phyloP scores from a whole-genome alignment of 2,888 invertebrate species.

The Drosophila borealis region DNA sequence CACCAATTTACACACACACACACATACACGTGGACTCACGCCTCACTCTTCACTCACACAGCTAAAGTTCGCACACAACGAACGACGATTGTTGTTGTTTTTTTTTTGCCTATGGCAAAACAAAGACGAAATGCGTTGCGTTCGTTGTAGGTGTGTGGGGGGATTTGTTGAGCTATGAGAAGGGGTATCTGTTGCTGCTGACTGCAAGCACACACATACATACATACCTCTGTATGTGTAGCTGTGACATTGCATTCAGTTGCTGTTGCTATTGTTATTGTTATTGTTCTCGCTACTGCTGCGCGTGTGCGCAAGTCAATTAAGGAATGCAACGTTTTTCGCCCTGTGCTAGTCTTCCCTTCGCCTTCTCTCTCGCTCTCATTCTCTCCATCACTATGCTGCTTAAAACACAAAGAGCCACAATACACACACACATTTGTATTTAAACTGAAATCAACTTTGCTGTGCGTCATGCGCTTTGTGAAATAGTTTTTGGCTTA shows the following conservation, averaged over 20 bases:
- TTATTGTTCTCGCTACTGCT: conserved; percentile 6
- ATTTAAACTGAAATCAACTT: conserved; percentile 40
- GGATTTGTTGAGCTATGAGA: conserved; percentile 11
- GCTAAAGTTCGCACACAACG: conserved; percentile 22
- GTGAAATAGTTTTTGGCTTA: conserved; percentile 53
- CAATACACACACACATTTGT: conserved; percentile 3
- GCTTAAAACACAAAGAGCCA: conserved; percentile 30
- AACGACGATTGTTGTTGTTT: conserved; percentile 20
- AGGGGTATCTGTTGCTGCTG: conserved; percentile 15
- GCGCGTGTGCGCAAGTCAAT: conserved; percentile 75
- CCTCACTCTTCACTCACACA: conserved; percentile 6
- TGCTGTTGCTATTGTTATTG: conserved; percentile 44
- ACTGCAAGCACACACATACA: conserved; percentile 5
- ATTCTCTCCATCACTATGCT: neutral
- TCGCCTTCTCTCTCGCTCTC: neutral
- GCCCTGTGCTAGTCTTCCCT: conserved; percentile 12
- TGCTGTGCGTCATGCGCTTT: conserved; percentile 62
- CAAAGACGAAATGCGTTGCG: conserved; percentile 72
- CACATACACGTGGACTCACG: neutral
- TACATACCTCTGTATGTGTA: conserved; percentile 25
- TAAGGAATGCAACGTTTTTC: conserved; percentile 64
- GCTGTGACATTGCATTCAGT: conserved; percentile 60
- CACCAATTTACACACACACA: conserved; percentile 26
- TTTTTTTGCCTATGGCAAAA: conserved; percentile 58
- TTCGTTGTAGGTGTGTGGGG: conserved; percentile 10